A percentile compares a stretch with the other conserved stretches of the same genome.
Evolutionary conservation across 2,797 vertebrate species (phyloP).

Genomic region (Heterohyrax brucei): DNA sequence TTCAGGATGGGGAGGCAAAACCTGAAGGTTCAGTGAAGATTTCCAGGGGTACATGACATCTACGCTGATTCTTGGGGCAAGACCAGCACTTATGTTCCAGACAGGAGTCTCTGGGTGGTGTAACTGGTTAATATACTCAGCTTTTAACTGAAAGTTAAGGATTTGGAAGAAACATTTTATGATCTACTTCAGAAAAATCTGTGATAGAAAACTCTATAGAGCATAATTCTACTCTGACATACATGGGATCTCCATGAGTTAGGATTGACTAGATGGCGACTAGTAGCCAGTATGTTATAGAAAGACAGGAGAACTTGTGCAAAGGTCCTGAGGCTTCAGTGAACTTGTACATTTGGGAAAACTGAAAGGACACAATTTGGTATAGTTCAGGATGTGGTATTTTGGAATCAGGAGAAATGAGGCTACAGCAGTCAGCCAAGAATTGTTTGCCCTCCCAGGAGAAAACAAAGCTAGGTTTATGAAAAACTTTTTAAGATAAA

Average conservation of each 20-base stretch:
- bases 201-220: too few relatives aligned
- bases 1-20: not conserved
- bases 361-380: too few relatives aligned
- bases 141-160: too few relatives aligned
- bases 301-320: too few relatives aligned
- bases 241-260: too few relatives aligned
- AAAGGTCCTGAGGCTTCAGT: not conserved
- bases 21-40: not conserved
- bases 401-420: not conserved
- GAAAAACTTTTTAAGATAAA: not conserved
- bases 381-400: not conserved
- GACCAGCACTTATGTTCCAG: not conserved
- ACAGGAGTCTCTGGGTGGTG: too few relatives aligned
- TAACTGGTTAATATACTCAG: too few relatives aligned
- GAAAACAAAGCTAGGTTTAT: not conserved
- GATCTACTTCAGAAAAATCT: too few relatives aligned
- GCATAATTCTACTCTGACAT: too few relatives aligned
- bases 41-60: not conserved
- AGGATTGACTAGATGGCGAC: too few relatives aligned
- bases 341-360: not conserved
- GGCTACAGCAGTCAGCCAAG: not conserved
- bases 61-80: not conserved
- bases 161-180: too few relatives aligned
- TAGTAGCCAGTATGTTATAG: not conserved
- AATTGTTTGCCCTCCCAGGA: not conserved